phyloP scores from a whole-genome alignment of 1,140 invertebrate genomes.

The Euura lappo region DNA sequence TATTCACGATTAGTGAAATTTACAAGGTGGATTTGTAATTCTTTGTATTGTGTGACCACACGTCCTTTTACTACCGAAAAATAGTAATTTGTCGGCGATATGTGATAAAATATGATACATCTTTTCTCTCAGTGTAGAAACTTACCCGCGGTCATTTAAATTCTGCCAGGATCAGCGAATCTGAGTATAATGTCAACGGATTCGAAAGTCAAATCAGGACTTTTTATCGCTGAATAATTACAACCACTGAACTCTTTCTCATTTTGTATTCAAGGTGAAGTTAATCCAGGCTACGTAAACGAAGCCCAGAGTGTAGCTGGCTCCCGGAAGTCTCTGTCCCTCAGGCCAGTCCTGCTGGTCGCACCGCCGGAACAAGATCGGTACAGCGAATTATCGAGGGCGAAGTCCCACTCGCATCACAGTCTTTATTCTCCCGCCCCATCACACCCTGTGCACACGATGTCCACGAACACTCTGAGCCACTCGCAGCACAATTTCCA shows the following conservation, averaged over 20 bases:
- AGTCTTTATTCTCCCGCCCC: constrained; percentile 53
- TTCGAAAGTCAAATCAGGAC: background rate
- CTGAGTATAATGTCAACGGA: background rate
- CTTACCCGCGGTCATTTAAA: background rate
- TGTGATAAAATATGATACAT: too few species aligned
- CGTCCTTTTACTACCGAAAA: too few species aligned
- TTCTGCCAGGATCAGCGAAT: background rate
- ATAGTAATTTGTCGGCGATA: too few species aligned
- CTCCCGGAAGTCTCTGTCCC: constrained; percentile 82
- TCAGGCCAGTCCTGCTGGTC: constrained; percentile 85
- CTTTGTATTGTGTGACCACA: too few species aligned
- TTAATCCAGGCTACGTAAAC: constrained; percentile 82
- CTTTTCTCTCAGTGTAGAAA: too few species aligned
- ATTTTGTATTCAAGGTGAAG: constrained; percentile 72
- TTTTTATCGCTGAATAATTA: too few species aligned
- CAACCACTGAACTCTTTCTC: background rate
- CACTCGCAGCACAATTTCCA: constrained; percentile 58
- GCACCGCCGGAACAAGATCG: constrained; percentile 67
- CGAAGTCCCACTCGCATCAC: constrained; percentile 58
- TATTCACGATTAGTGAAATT: too few species aligned
- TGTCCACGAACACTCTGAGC: constrained; percentile 56
- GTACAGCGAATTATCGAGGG: constrained; percentile 57
- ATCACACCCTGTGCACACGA: constrained; percentile 53
- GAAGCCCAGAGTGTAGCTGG: constrained; percentile 83
- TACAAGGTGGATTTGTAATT: too few species aligned